A percentile compares a stretch with the other conserved stretches of the same genome.
Evolutionary conservation across 2,888 invertebrate genomes (phyloP).

Genomic region (Gibbula magus): DNA sequence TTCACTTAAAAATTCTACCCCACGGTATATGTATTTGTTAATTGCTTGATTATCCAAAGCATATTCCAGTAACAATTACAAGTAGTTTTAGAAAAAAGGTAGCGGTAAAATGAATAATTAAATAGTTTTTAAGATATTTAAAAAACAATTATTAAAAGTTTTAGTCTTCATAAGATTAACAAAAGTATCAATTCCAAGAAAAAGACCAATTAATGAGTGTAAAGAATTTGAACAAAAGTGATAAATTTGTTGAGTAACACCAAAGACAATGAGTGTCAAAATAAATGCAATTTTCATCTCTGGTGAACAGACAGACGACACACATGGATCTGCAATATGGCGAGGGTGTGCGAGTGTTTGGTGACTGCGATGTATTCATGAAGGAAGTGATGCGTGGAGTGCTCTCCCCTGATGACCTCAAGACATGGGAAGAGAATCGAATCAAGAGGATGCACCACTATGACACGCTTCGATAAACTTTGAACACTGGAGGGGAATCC

Average conservation of each 20-base stretch:
- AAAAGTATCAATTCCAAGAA: no score
- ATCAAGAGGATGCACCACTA: conserved; percentile 51
- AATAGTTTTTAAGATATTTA: no score
- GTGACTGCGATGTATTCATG: conserved; percentile 65
- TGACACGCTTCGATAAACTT: conserved; percentile 29
- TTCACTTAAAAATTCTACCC: no score
- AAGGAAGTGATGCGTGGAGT: conserved; percentile 56
- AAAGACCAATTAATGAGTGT: background rate
- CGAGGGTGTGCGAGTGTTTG: conserved; percentile 59
- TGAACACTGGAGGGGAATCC: no score
- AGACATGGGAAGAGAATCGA: conserved; percentile 53
- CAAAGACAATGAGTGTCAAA: no score
- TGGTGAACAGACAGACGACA: conserved; percentile 56
- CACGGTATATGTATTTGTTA: background rate
- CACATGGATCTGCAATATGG: conserved; percentile 47
- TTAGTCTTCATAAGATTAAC: no score
- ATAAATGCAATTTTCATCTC: no score
- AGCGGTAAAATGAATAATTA: no score
- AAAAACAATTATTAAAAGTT: no score
- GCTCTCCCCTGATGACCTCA: conserved; percentile 36
- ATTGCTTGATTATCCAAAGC: background rate
- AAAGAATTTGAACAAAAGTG: background rate
- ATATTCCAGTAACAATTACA: no score
- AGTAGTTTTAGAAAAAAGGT: no score
- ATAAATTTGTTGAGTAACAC: no score